These are phyloP conservation scores for Carassius auratus DNA, from an alignment of 2,113 vertebrate species.

Conservation along the genomic window DNA sequence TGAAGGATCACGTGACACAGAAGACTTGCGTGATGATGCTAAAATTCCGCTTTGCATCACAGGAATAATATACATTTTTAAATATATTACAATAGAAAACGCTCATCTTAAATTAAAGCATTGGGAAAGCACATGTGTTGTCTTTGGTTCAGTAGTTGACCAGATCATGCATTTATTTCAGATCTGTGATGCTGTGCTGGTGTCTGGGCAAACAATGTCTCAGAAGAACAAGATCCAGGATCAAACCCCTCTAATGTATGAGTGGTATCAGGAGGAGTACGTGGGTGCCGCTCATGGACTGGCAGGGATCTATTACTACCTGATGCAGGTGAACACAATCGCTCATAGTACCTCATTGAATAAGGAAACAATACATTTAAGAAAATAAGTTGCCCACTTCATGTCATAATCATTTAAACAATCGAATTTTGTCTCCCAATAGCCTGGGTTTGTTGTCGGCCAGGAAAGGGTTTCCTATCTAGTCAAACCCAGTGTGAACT, in stretches of 20 bases:
- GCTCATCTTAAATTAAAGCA: neutral
- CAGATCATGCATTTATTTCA: slow-evolving; percentile 57
- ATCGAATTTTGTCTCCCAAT: neutral
- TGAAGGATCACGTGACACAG: too few relatives aligned
- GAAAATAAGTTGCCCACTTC: neutral
- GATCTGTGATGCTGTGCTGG: slow-evolving; percentile 84
- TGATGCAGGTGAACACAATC: slow-evolving; percentile 87
- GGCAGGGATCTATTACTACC: slow-evolving; percentile 94
- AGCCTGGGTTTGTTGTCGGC: slow-evolving; percentile 75
- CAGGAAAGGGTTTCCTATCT: slow-evolving; percentile 77
- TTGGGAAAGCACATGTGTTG: neutral
- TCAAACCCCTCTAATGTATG: slow-evolving; percentile 91
- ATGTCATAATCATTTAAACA: neutral
- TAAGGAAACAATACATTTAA: neutral
- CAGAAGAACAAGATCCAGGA: slow-evolving; percentile 81
- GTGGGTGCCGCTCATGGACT: slow-evolving; percentile 94
- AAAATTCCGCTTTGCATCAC: neutral
- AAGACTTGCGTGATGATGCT: neutral
- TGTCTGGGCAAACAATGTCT: slow-evolving; percentile 86
- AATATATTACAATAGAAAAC: too few relatives aligned
- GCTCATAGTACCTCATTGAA: neutral
- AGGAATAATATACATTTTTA: neutral
- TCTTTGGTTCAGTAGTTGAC: neutral
- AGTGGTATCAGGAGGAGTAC: slow-evolving; percentile 96
- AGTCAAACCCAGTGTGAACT: slow-evolving; percentile 91